A percentile compares a stretch with the other conserved stretches of the same genome.
Evolutionary conservation across 1,140 invertebrate species (phyloP).

Genomic region (Pseudomyrmex gracilis): DNA sequence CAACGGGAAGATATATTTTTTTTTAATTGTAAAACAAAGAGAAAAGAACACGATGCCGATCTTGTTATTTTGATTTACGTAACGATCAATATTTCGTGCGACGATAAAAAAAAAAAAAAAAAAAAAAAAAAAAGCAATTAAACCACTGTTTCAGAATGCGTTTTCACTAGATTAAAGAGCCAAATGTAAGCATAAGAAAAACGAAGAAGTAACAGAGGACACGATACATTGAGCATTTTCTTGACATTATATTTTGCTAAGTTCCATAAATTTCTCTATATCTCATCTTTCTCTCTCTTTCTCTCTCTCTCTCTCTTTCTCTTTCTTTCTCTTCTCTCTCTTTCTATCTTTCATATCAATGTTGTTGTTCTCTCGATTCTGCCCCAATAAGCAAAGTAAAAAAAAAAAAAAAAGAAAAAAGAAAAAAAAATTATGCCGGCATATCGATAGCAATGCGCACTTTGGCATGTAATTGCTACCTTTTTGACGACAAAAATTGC

Average conservation of each 20-base stretch:
- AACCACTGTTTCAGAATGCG: constrained; percentile 7
- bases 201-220: neutral
- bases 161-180: constrained; percentile 51
- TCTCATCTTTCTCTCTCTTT: neutral
- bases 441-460: no score
- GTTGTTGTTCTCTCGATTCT: constrained; percentile 48
- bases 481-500: no score
- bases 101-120: no score
- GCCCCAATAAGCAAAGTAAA: no score
- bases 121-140: no score
- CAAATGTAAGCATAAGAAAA: constrained; percentile 53
- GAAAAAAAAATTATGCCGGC: no score
- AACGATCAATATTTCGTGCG: neutral
- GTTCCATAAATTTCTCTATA: constrained; percentile 48
- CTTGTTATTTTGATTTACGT: neutral
- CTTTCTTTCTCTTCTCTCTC: neutral
- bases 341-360: neutral
- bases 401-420: no score
- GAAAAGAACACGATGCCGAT: neutral
- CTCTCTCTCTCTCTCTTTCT: neutral
- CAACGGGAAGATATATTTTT: neutral
- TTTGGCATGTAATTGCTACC: no score
- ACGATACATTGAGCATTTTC: constrained; percentile 37
- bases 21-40: constrained; percentile 19
- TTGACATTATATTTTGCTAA: constrained; percentile 64